These are phyloP conservation scores for Mechanitis messenoides DNA, from an alignment of 2,888 invertebrate species.

Conservation along the genomic window DNA sequence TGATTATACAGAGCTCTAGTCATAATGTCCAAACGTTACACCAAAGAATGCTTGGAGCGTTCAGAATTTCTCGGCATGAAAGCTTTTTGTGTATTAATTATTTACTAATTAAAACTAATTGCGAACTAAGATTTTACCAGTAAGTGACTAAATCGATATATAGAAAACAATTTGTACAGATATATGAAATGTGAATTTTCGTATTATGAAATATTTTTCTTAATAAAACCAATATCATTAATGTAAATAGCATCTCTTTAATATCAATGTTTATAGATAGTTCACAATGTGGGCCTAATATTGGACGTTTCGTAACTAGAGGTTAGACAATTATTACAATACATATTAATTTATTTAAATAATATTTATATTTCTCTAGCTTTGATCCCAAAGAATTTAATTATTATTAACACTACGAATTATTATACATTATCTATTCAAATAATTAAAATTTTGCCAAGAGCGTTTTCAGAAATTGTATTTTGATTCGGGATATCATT, in stretches of 20 bases:
- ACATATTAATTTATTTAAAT: background rate
- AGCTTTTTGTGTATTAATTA: conserved; percentile 38
- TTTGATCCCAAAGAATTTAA: background rate
- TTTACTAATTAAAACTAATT: conserved; percentile 26
- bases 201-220: conserved; percentile 53
- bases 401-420: background rate
- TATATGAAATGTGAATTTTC: conserved; percentile 39
- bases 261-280: conserved; percentile 39
- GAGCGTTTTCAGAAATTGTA: too few relatives aligned
- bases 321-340: background rate
- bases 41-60: conserved; percentile 11
- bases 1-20: conserved; percentile 33
- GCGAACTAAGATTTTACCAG: conserved; percentile 4
- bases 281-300: conserved; percentile 30
- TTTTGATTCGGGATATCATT: too few relatives aligned
- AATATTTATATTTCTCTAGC: background rate
- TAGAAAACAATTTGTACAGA: conserved; percentile 49
- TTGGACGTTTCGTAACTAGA: conserved; percentile 25
- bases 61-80: conserved; percentile 1
- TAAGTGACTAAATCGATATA: conserved; percentile 17
- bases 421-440: too few relatives aligned
- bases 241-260: conserved; percentile 47
- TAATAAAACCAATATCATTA: conserved; percentile 41
- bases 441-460: too few relatives aligned
- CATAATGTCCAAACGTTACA: conserved; percentile 32